Conservation (phyloP, 2,113 vertebrate species). For the Plestiodon gilberti region DNA sequence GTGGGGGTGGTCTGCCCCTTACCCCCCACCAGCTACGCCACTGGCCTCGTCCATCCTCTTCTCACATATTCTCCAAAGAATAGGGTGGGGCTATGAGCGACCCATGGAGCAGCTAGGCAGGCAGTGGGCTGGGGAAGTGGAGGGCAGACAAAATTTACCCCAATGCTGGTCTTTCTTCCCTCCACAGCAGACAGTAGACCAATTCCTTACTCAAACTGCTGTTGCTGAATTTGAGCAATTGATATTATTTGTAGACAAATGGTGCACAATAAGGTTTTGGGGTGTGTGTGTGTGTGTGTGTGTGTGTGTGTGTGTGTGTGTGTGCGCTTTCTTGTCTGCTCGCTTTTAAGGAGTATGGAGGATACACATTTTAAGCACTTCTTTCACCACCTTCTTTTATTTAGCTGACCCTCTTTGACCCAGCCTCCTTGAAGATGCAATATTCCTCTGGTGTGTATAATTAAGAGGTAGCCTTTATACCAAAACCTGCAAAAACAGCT, state of each 20-base stretch:
- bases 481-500: accelerated
- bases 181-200: neutral
- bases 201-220: neutral
- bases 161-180: neutral
- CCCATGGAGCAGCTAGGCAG: too few species aligned
- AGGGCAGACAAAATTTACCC: neutral
- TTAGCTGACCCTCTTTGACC: neutral
- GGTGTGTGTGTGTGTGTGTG: too few species aligned
- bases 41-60: too few species aligned
- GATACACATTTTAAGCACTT: constrained; percentile 1
- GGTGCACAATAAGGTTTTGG: neutral
- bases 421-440: neutral
- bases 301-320: too few species aligned
- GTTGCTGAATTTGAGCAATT: neutral
- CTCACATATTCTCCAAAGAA: too few species aligned
- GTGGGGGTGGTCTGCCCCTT: too few species aligned
- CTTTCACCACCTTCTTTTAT: constrained; percentile 16
- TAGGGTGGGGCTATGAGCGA: too few species aligned
- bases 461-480: neutral
- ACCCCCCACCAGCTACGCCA: too few species aligned
- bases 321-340: neutral
- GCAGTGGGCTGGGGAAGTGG: too few species aligned
- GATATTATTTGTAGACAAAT: neutral
- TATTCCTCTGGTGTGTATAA: neutral
- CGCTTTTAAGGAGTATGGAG: neutral